These are phyloP conservation scores for Tachuris rubrigastra DNA, from an alignment of 2,113 vertebrate species.

Conservation along the genomic window DNA sequence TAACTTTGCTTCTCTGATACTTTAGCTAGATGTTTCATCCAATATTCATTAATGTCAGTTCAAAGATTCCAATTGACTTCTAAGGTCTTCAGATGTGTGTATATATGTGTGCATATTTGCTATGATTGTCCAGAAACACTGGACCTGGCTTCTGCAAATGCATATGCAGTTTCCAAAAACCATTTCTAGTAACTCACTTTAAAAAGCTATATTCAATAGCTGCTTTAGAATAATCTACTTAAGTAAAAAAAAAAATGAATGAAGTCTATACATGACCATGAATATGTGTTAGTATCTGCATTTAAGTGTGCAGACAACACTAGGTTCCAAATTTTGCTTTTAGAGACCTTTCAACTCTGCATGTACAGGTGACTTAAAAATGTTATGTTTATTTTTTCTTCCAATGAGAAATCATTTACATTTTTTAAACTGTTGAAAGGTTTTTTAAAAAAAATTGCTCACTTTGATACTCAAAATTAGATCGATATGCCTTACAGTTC, in stretches of 20 bases:
- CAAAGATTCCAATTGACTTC: neutral
- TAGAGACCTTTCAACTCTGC: neutral
- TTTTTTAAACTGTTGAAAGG: neutral
- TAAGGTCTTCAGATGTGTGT: neutral
- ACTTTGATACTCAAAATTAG: neutral
- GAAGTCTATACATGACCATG: neutral
- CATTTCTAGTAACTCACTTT: neutral
- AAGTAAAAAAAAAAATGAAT: neutral
- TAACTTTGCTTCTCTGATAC: neutral
- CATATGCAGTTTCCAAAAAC: neutral
- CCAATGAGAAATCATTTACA: neutral
- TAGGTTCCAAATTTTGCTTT: neutral
- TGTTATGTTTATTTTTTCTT: neutral
- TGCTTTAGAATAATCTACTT: neutral
- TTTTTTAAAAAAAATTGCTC: neutral
- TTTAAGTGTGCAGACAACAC: neutral
- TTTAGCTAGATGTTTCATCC: neutral
- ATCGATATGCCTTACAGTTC: neutral
- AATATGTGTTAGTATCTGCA: neutral
- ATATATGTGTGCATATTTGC: rapidly evolving
- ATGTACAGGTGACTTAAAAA: neutral
- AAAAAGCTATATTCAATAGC: neutral
- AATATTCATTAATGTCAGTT: neutral
- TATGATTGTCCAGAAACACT: neutral
- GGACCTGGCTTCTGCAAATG: neutral